Conservation (phyloP, 2,888 invertebrate species). For the Chaitophorus viminalis region DNA sequence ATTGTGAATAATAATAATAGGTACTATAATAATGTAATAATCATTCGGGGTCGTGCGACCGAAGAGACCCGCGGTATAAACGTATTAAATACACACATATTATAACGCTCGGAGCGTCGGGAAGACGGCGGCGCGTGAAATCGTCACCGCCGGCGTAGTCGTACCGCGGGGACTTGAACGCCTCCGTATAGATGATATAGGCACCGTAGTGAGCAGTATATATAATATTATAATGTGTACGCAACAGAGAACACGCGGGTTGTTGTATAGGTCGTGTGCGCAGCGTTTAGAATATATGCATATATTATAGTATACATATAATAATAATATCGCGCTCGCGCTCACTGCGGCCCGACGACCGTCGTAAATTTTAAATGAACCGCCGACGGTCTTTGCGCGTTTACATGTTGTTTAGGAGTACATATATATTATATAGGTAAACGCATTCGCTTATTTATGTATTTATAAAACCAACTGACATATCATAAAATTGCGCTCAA, state of each 20-base stretch:
- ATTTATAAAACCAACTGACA: neutral
- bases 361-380: slow-evolving; percentile 26
- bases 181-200: too few species aligned
- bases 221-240: too few species aligned
- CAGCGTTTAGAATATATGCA: too few species aligned
- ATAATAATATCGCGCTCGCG: neutral
- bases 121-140: neutral
- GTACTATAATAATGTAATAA: neutral
- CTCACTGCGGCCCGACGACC: neutral
- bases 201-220: too few species aligned
- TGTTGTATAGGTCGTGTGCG: too few species aligned
- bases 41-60: neutral
- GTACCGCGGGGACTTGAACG: too few species aligned
- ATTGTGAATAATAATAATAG: too few species aligned
- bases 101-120: neutral
- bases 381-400: neutral
- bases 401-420: too few species aligned
- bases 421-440: too few species aligned
- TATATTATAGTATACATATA: too few species aligned
- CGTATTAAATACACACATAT: neutral
- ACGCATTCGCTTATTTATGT: too few species aligned
- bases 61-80: neutral
- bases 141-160: neutral
- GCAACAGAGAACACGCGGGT: too few species aligned
- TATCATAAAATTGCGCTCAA: slow-evolving; percentile 4